phyloP scores from a whole-genome alignment of 2,797 vertebrate species.

The Bucorvus abyssinicus region DNA sequence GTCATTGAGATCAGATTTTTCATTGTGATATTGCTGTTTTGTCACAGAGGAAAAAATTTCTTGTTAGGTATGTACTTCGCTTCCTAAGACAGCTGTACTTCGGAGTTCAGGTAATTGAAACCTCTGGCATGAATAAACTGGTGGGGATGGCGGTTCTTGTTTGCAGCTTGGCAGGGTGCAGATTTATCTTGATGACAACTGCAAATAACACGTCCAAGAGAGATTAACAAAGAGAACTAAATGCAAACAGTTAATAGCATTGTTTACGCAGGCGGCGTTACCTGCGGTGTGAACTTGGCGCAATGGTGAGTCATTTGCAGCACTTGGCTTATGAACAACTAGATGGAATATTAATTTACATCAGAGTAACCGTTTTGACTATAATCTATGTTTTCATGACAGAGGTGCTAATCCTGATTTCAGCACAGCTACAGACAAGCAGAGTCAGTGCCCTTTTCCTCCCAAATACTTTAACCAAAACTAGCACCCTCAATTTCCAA shows the following conservation, averaged over 20 bases:
- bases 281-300: neutral
- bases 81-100: neutral
- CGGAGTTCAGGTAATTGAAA: slow-evolving; percentile 29
- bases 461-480: neutral
- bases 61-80: neutral
- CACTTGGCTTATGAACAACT: neutral
- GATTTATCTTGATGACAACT: slow-evolving; percentile 22
- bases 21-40: slow-evolving; percentile 1
- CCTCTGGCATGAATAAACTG: neutral
- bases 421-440: neutral
- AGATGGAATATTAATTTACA: neutral
- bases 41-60: neutral
- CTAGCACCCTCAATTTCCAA: neutral
- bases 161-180: slow-evolving; percentile 14
- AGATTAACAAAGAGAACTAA: slow-evolving; percentile 37
- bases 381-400: neutral
- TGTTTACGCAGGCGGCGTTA: slow-evolving; percentile 18
- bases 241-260: slow-evolving; percentile 12
- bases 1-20: neutral
- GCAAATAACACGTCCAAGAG: slow-evolving; percentile 17
- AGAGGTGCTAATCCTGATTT: neutral
- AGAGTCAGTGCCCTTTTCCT: neutral
- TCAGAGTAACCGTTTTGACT: neutral
- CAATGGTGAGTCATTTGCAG: neutral
- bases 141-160: neutral